Base-by-base conservation (phyloP, 1,140 invertebrate species). In the Reticulitermes speratus region DNA sequence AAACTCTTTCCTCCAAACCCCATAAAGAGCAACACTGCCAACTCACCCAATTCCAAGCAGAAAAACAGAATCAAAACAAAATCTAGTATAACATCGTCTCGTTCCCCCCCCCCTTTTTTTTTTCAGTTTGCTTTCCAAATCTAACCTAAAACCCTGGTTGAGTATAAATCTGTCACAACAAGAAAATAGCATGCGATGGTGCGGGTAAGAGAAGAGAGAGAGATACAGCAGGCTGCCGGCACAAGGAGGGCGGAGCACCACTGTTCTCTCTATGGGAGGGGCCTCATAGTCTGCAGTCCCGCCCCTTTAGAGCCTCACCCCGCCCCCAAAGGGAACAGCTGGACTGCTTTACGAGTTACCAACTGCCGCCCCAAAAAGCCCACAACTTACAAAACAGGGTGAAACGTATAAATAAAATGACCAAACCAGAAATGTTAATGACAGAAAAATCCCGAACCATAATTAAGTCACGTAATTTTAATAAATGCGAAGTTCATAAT, bases 321-420 rank as follows among this genome's bases (percentile, higher is more conserved):
- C 65, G 65, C 65, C 65, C 65, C 65, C 65, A 9, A 25, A 25
- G 65, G 65, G 65, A 75, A 75, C 65, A 75, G 65, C 65, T 75
- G 65, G 65, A 75, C 65, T 75, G 65, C 65, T 75, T 75, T 75
- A 75, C 65, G 65, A 75, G 65, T 75, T 30, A 75, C 65, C 65
- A 75, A 75, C 65, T 30, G 25, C n/a, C 65, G 65, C 2, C 65
- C 65, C 65, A 75, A 75, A 75, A 75, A 30, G 65, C 65, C 65
- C 65, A 75, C 65, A 75, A 75, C n/a, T 75, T 75, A 75, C 65
- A 75, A 75, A 75, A 75, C n/a, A 75, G 16, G n/a, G 65, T 12
- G 65, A 75, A 75, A 75, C n/a, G 65, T 75, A 75, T 19, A 65
- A 65, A 65, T 75, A 75, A n/a, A 75, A 25, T n/a, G n/a, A n/a